phyloP scores from a whole-genome alignment of 2,797 vertebrate species.

The Falco biarmicus region DNA sequence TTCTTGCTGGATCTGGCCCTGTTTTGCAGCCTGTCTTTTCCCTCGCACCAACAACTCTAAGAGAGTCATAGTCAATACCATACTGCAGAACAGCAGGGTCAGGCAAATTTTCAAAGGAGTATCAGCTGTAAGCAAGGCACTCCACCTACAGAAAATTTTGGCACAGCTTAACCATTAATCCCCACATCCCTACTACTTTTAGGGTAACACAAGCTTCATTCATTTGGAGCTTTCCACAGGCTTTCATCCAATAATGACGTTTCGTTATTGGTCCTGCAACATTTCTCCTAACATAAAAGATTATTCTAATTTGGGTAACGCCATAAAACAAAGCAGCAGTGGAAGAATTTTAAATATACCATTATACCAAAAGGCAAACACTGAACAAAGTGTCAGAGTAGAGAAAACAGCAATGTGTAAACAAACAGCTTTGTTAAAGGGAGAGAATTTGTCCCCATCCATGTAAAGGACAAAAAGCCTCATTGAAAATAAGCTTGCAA shows the following conservation, averaged over 20 bases:
- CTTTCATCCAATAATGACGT: not conserved
- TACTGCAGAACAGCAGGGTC: not conserved
- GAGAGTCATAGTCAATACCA: not conserved
- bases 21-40: not conserved
- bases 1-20: not conserved
- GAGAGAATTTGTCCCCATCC: not conserved
- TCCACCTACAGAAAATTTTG: not conserved
- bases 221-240: not conserved
- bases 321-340: not conserved
- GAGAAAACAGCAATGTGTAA: not conserved
- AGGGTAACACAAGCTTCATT: not conserved
- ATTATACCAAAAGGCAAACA: slow-evolving; percentile 25
- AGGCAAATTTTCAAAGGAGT: not conserved
- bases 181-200: not conserved
- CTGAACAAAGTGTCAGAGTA: not conserved
- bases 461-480: not conserved
- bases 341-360: slow-evolving; percentile 1
- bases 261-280: not conserved
- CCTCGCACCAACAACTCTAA: not conserved
- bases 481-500: not conserved
- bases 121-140: not conserved
- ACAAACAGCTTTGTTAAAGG: slow-evolving; percentile 7
- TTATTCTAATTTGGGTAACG: not conserved
- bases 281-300: not conserved
- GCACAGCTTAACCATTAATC: not conserved